Evolutionary conservation across 2,113 vertebrate genomes (phyloP).

Genomic region (Gambusia affinis): DNA sequence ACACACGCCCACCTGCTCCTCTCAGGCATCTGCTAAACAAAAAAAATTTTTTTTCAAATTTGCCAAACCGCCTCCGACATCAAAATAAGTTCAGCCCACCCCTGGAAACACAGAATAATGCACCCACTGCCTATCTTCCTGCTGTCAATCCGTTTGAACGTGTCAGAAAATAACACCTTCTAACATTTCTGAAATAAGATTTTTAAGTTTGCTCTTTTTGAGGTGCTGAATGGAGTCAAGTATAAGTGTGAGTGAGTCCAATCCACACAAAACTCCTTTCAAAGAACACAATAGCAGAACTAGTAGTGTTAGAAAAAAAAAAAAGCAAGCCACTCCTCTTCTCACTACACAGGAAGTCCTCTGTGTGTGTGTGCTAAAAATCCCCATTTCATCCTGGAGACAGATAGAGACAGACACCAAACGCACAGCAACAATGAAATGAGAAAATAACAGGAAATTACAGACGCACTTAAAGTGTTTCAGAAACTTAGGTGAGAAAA

Average conservation of each 20-base stretch:
- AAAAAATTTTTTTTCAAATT: background rate
- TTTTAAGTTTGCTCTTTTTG: background rate
- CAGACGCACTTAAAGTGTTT: background rate
- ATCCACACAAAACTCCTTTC: background rate
- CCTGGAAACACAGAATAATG: background rate
- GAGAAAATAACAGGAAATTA: slow-evolving; percentile 28
- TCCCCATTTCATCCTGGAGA: slow-evolving; percentile 8
- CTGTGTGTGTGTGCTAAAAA: slow-evolving; percentile 23
- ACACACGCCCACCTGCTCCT: background rate
- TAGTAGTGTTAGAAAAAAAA: slow-evolving; percentile 26
- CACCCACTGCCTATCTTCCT: background rate
- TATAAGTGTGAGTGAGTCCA: fast-evolving
- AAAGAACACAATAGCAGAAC: slow-evolving; percentile 40
- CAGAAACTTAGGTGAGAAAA: background rate
- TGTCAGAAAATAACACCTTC: background rate
- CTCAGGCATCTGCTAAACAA: slow-evolving; percentile 1
- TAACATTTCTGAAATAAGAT: slow-evolving; percentile 6
- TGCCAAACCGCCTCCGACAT: background rate
- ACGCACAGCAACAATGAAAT: background rate
- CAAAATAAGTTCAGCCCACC: slow-evolving; percentile 6
- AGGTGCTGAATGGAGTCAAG: background rate
- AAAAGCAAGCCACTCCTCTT: slow-evolving; percentile 56
- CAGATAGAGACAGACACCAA: background rate
- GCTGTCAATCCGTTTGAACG: background rate
- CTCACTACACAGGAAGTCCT: slow-evolving; percentile 54